These are phyloP conservation scores for Andrena trimmerana DNA, from an alignment of 2,888 invertebrate genomes.

Conservation along the genomic window DNA sequence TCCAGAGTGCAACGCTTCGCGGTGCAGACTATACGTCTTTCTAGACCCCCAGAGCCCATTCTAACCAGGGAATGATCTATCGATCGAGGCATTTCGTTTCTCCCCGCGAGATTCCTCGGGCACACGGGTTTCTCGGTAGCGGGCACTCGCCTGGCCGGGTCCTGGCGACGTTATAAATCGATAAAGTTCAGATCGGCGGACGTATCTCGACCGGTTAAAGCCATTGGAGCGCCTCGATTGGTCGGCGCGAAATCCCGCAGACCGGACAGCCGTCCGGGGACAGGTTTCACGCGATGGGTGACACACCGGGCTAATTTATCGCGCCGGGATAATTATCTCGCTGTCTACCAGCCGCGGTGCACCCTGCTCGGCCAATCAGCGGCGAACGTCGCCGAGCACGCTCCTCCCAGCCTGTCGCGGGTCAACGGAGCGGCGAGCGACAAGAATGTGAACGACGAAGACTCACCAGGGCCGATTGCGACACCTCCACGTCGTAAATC, in stretches of 20 bases:
- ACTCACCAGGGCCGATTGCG: conserved; percentile 47
- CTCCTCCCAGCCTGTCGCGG: conserved; percentile 69
- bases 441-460: conserved; percentile 54
- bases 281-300: conserved; percentile 79
- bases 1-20: not conserved
- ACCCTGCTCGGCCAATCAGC: conserved; percentile 66
- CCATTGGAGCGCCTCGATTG: conserved; percentile 69
- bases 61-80: conserved; percentile 57
- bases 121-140: conserved; percentile 53
- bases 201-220: conserved; percentile 68
- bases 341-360: conserved; percentile 70
- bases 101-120: conserved; percentile 59
- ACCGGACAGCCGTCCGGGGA: conserved; percentile 71
- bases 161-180: conserved; percentile 67
- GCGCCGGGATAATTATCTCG: conserved; percentile 79
- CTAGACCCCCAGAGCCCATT: conserved; percentile 1
- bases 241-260: conserved; percentile 71
- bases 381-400: conserved; percentile 30
- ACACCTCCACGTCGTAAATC: conserved; percentile 61
- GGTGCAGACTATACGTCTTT: conserved; percentile 8
- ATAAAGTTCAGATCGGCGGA: conserved; percentile 65
- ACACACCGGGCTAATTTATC: conserved; percentile 80
- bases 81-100: conserved; percentile 60
- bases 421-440: conserved; percentile 51
- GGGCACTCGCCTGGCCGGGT: conserved; percentile 19